Base-by-base conservation (phyloP, 2,888 invertebrate species). In the Dasypogon diadema region DNA sequence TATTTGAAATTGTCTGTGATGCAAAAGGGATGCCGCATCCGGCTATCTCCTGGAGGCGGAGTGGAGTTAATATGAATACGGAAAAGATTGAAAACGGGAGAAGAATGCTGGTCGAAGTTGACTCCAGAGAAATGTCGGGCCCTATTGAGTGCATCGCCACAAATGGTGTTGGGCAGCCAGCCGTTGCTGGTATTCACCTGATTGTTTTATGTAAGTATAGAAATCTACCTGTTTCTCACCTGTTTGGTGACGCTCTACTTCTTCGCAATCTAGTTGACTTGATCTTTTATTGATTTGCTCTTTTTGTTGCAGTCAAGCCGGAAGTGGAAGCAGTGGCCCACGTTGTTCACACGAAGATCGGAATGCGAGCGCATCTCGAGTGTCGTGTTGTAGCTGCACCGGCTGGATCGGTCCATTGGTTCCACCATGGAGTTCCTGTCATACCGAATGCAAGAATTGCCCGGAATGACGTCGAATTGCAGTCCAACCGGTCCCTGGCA, bases 131-230 rank as follows among this genome's bases (percentile, higher is more conserved):
- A 60, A 87, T 92, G 81, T 91, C 93, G 0, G 94, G 94, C 0
- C 87, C 89, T 1, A 93, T 94, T 81, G 91, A 92, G 80, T 95
- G 94, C 80, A 83, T 88, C 0, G 94, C 92, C 0, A 88, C 86
- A 79, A 95, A 94, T 82, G 92, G 92, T 0, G 91, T 94, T 8
- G 94, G 94, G 0, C 90, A 92, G 77, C 89, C 93, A 0, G 92
- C 91, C 0, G 87, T 85, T 8, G 91, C 91, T 0, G 87, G 89
- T 58, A 91, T 94, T 75, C 88, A 90, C 74, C 88, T 95, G 12
- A 88, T 91, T 77, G 91, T 94, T 77, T 89, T 91, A 80, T 93
- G 94, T 94, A 83, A 88, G 90, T 87, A 42, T 16, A 42, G 16
- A 48, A 24, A 18, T n/a, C 6, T 12, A 16, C 2, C 30, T 3